phyloP scores from a whole-genome alignment of 2,797 vertebrate species.

The Vespertilio murinus region DNA sequence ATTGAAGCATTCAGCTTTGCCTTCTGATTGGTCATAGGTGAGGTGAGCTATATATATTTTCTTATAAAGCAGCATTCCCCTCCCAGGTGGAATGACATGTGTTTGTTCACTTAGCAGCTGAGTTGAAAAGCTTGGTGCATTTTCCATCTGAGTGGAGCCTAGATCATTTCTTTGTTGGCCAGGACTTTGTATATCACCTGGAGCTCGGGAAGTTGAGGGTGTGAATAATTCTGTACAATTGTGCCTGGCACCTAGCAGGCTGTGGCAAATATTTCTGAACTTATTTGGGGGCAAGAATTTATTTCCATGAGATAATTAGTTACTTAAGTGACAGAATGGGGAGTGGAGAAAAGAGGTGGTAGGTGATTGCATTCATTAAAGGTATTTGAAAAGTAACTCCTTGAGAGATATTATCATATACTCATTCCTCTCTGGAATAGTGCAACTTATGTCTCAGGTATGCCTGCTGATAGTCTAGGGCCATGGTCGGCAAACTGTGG shows the following conservation, averaged over 20 bases:
- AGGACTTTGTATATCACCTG: neutral
- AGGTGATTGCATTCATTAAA: neutral
- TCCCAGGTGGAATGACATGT: neutral
- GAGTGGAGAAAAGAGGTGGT: neutral
- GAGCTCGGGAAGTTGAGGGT: neutral
- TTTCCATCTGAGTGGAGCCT: neutral
- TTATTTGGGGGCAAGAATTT: neutral
- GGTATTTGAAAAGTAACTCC: neutral
- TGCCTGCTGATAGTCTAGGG: neutral
- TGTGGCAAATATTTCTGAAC: neutral
- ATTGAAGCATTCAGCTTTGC: neutral
- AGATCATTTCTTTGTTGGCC: rapidly evolving
- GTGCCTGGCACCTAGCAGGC: neutral
- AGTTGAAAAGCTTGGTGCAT: neutral
- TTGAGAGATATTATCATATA: neutral
- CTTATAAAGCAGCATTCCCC: neutral
- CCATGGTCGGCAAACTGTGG: too few species aligned
- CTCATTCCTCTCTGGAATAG: neutral
- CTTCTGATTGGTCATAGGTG: neutral
- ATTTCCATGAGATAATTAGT: neutral
- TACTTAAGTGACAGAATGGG: neutral
- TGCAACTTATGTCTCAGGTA: neutral
- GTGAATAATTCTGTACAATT: neutral
- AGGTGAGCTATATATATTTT: neutral
- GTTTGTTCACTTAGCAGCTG: neutral